Conservation (phyloP, 2,113 vertebrate species). For the Zosterops pallidus region DNA sequence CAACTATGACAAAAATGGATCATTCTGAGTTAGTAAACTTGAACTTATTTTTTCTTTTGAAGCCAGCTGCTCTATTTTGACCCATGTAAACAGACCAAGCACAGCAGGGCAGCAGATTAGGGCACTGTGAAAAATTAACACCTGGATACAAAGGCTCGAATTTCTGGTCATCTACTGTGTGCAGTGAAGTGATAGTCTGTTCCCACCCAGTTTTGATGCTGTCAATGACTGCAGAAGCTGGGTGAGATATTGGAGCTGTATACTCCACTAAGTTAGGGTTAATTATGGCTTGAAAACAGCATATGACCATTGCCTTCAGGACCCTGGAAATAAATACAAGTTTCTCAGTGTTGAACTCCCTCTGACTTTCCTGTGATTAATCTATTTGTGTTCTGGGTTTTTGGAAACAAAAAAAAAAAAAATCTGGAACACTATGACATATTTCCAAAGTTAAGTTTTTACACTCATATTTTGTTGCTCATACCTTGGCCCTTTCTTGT, state of each 20-base stretch:
- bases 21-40: background rate
- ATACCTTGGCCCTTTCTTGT: constrained; percentile 87
- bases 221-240: background rate
- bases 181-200: background rate
- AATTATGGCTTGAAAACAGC: background rate
- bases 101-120: background rate
- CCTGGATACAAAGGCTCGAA: background rate
- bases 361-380: background rate
- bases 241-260: background rate
- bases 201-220: background rate
- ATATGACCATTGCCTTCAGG: background rate
- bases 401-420: background rate
- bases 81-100: background rate
- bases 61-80: background rate
- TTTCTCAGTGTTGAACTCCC: background rate
- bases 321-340: background rate
- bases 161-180: background rate
- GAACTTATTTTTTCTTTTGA: background rate
- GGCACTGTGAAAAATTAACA: background rate
- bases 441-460: background rate
- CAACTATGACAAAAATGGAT: background rate
- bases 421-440: background rate
- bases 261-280: background rate
- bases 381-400: background rate
- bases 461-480: background rate